Base-by-base conservation (phyloP, 2,888 invertebrate genomes). In the Alviniconcha strummeri region DNA sequence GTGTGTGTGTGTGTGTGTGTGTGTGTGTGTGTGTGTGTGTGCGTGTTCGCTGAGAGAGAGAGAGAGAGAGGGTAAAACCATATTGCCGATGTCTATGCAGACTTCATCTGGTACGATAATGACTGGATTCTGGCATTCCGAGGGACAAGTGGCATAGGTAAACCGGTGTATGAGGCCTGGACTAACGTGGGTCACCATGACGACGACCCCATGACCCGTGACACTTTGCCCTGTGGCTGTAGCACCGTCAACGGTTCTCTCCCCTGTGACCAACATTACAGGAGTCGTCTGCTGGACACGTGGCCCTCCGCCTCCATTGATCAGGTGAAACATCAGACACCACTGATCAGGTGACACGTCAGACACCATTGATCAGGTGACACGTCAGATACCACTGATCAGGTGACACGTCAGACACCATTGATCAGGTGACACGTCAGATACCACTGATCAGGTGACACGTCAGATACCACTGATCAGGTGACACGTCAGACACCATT, bases 231-330 rank as follows among this genome's bases (percentile, higher is more conserved):
- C 60, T 82, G 82, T 36, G 82, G 82, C 52, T 82, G 82, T 67
- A 82, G 76, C 6, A 57, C 74, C 3, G 60, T 75, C 19, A 82
- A 76, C 67, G 82, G 82, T 74, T 82, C 82, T 64, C 81, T 81
- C 57, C 81, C 81, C 36, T 82, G 82, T 82, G 82, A 82, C 76
- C 75, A 76, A n/a, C 82, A 82, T 54, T 82, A 82, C 60, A 75
- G 82, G 19, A 82, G 82, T 19, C 82, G 82, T 76, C 82, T 82
- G 82, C 82, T 82, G n/a, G 82, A 82, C 67, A 36, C 56, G n/a
- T 82, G 82, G 82, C 82, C 82, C 19, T 82, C 82, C 4, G 64
- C 82, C 3, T 72, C 82, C 1, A 60, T 82, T 11, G 82, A 82
- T 67, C 60, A 82, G 82, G 82, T 67, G 6, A 4, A 0, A 36